Percentiles rank a stretch among this genome's conserved stretches.
Conservation (phyloP, 2,888 invertebrate species). For the Oscheius sp. region DNA sequence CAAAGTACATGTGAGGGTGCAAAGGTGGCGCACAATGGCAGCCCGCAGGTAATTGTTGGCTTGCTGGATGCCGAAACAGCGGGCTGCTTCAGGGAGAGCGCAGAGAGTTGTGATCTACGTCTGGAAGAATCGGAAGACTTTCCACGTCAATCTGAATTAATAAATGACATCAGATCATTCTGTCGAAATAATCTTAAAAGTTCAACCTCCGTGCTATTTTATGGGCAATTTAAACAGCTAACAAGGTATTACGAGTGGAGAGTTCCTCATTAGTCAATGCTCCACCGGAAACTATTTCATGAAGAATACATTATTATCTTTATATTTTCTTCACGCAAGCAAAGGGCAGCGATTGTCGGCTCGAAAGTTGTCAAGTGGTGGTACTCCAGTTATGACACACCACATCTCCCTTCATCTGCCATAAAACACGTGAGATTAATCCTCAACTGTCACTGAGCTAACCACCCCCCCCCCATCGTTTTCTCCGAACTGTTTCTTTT, state of each 20-base stretch:
- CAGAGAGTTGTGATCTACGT: slow-evolving; percentile 26
- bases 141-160: not conserved
- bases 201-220: not conserved
- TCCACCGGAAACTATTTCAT: no score
- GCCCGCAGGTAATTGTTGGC: slow-evolving; percentile 31
- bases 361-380: slow-evolving; percentile 29
- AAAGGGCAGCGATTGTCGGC: slow-evolving; percentile 9
- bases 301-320: no score
- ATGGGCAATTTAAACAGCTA: not conserved
- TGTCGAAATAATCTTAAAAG: not conserved
- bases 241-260: not conserved
- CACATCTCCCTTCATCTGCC: slow-evolving; percentile 17
- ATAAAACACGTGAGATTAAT: not conserved
- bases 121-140: slow-evolving; percentile 25
- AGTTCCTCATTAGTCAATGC: not conserved
- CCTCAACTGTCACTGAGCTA: slow-evolving; percentile 1
- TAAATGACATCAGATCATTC: slow-evolving; percentile 10
- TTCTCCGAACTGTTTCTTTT: slow-evolving; percentile 1
- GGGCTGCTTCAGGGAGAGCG: slow-evolving; percentile 24
- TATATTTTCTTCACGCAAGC: no score
- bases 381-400: slow-evolving; percentile 26
- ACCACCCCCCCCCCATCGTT: not conserved
- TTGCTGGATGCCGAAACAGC: slow-evolving; percentile 26
- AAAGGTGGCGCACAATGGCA: slow-evolving; percentile 31
- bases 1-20: slow-evolving; percentile 30